Base-by-base conservation (phyloP, 2,888 invertebrate genomes). In the Iphiclides podalirius region DNA sequence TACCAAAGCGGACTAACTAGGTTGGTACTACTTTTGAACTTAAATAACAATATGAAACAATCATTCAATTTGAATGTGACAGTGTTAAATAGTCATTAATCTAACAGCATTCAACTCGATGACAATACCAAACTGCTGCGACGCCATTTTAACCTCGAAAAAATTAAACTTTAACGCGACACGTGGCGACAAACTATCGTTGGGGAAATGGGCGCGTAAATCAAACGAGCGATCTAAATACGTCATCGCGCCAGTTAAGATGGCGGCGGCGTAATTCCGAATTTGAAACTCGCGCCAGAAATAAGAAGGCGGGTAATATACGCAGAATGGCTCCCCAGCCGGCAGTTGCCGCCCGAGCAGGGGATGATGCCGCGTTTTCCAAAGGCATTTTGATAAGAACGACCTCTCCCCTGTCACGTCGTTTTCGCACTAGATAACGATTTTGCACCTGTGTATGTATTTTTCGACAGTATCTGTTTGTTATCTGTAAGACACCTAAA, bases 211-310 rank as follows among this genome's bases (percentile, higher is more conserved):
- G 59, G 57, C 52, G 55, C 64, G 68, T 73, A 70, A 69, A 74
- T 75, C 76, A 72, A 63, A 63, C 53, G 54, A 54, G 58, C 65
- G 68, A 73, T 74, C 71, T 75, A 74, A 76, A 75, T 75, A 70
- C 69, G 79, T 80, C 80, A 76, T 70, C 78, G 67, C 63, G 50
- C 59, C 62, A 70, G 66, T 70, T 70, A 78, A 76, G 71, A 77
- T 75, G 75, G 78, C 72, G 69, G 60, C 56, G 47, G 12, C 59
- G 67, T 70, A 74, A 73, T 79, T 79, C 75, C 63, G 67, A 75
- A 74, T 71, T 75, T 72, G 60, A 63, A 57, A 17, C 38, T 53
- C 47, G 62, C 69, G 64, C 63, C 61, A 59, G 67, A 57, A 66
- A 66, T 68, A 70, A 70, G 76, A 72, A 73, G 55, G 52, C 54